Evolutionary conservation across 1,140 invertebrate species (phyloP), one percentile per base, ranked within the genome.

Genomic region (Drosophila pandora): DNA sequence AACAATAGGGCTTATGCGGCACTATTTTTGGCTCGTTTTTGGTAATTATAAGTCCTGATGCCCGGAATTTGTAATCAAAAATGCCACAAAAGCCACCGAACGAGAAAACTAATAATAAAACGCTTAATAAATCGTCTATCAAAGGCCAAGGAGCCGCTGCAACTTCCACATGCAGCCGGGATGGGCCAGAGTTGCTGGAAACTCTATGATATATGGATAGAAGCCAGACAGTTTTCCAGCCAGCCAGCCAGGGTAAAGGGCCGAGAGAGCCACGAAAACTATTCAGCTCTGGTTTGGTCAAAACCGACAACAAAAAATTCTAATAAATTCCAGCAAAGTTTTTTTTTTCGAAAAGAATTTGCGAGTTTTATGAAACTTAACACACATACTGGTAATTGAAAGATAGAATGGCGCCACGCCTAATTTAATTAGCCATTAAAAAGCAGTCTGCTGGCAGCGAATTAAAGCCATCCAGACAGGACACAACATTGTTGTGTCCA

Each of bases 101-200:
- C 72, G 71, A 78, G 82, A 73, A 85, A 85, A 85, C 82, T 85
- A 85, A 85, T 85, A 85, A 85, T 82, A 85, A 85, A 74, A 82
- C 82, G 82, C 82, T 85, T 85, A 85, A 85, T 85, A 85, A 85
- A 85, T 85, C 82, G 82, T 85, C 69, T 55, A 85, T 85, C 82
- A 85, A 87, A 87, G 73, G 75, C 64, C 34, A 53, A 80, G 81
- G 59, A 76, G 62, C 49, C 30, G 68, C 60, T 62, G 56, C 61
- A 52, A 39, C 55, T 23, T 56, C 68, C 49, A 34, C 61, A 39
- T 30, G 39, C 56, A 23, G 41, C 67, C 37, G 13, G n/a, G n/a
- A 48, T 45, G 39, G 22, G 43, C 47, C 43, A 68, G 32, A 55
- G 41, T 69, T 69, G 17, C 21, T 21, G 54, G 39, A 64, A 65